Percentiles rank a stretch among this genome's conserved stretches.
Conservation (phyloP, 2,113 vertebrate species). For the Prionailurus bengalensis region DNA sequence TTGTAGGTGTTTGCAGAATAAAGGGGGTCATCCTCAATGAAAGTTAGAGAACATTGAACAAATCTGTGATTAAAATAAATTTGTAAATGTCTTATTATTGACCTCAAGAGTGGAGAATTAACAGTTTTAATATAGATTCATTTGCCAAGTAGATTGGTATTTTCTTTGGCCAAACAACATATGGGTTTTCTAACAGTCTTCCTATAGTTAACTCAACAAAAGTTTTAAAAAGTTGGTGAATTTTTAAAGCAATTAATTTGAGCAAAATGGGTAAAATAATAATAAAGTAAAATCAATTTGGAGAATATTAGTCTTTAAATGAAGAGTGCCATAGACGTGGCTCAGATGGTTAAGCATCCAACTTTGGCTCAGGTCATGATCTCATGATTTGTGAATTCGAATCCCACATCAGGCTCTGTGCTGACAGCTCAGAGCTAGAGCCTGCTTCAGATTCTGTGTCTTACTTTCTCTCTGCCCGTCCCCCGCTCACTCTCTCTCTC, state of each 20-base stretch:
- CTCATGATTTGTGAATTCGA: too few species aligned
- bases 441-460: too few species aligned
- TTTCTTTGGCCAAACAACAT: not conserved
- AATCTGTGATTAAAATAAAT: not conserved
- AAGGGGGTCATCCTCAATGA: not conserved
- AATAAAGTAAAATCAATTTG: not conserved
- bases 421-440: too few species aligned
- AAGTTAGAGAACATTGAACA: not conserved
- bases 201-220: not conserved
- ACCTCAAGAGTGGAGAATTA: not conserved
- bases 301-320: not conserved
- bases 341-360: too few species aligned
- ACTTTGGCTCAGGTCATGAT: too few species aligned
- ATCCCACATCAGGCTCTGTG: too few species aligned
- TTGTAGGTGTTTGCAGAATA: not conserved
- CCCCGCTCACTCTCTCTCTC: too few species aligned
- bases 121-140: not conserved
- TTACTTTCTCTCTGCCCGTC: too few species aligned
- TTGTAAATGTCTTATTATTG: not conserved
- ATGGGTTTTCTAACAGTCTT: not conserved
- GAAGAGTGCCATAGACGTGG: not conserved
- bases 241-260: not conserved
- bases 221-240: not conserved
- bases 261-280: not conserved
- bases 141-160: not conserved